Evolutionary conservation across 2,888 invertebrate genomes (phyloP).

Genomic region (Cybosia mesomella): DNA sequence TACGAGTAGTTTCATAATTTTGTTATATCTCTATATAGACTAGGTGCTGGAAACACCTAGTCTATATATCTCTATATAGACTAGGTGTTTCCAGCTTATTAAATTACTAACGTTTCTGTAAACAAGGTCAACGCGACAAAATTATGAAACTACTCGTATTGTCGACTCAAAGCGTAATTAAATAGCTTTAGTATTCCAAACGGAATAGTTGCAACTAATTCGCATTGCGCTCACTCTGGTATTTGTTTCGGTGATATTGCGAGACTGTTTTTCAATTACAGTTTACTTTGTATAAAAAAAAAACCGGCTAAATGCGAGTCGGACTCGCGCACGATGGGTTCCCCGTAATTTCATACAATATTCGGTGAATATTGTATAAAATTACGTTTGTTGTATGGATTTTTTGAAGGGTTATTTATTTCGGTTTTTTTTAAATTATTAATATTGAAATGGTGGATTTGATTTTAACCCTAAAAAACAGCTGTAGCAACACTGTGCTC

Average conservation of each 20-base stretch:
- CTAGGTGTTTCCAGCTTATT: no score
- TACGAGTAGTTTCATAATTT: constrained; percentile 20
- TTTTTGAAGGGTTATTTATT: no score
- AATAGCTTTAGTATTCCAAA: constrained; percentile 29
- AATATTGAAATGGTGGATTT: no score
- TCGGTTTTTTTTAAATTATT: no score
- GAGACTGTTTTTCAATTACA: not conserved
- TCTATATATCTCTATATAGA: not conserved
- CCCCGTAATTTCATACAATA: no score
- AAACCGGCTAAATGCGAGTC: no score
- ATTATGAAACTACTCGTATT: constrained; percentile 24
- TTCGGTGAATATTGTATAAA: no score
- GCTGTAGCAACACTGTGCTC: not conserved
- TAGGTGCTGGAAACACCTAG: no score
- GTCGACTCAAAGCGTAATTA: constrained; percentile 24
- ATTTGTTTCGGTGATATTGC: constrained; percentile 12
- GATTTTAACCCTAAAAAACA: not conserved
- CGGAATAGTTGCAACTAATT: constrained; percentile 14
- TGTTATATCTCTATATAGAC: no score
- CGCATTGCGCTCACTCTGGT: constrained; percentile 19
- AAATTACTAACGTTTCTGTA: not conserved
- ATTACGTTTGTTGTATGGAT: no score
- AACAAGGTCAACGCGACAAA: constrained; percentile 8
- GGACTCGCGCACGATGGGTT: no score
- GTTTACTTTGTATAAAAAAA: not conserved